Conservation (phyloP, 2,797 vertebrate species). For the Enoplosus armatus region DNA sequence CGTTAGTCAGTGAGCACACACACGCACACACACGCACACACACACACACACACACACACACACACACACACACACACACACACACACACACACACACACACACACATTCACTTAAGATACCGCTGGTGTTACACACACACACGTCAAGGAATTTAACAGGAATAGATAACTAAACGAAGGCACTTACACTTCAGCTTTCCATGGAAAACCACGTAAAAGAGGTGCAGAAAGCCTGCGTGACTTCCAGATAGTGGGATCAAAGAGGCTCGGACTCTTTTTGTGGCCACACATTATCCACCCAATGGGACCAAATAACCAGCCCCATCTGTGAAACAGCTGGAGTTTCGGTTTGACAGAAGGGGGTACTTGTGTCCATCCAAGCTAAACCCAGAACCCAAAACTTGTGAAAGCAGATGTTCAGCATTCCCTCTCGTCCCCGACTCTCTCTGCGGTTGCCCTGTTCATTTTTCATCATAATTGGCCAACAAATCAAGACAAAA, state of each 20-base stretch:
- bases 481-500: constrained; percentile 70
- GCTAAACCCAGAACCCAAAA: constrained; percentile 30
- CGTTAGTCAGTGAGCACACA: constrained; percentile 79
- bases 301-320: constrained; percentile 39
- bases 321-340: constrained; percentile 74
- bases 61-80: constrained; percentile 59
- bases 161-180: constrained; percentile 76
- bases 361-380: constrained; percentile 51
- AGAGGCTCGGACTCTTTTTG: constrained; percentile 27
- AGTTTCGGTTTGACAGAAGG: constrained; percentile 54
- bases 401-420: constrained; percentile 67
- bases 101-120: constrained; percentile 25
- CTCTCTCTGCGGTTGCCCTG: constrained; percentile 42
- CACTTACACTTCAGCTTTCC: constrained; percentile 39
- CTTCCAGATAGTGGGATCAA: constrained; percentile 50
- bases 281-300: constrained; percentile 20
- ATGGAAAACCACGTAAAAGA: constrained; percentile 26
- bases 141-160: constrained; percentile 70
- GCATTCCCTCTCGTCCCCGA: constrained; percentile 33
- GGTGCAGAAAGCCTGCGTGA: constrained; percentile 23
- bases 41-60: constrained; percentile 60
- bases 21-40: constrained; percentile 36
- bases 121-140: constrained; percentile 23
- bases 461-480: constrained; percentile 63
- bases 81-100: constrained; percentile 36